Base-by-base conservation (phyloP, 2,113 vertebrate genomes). In the Anser brachyrhynchus region DNA sequence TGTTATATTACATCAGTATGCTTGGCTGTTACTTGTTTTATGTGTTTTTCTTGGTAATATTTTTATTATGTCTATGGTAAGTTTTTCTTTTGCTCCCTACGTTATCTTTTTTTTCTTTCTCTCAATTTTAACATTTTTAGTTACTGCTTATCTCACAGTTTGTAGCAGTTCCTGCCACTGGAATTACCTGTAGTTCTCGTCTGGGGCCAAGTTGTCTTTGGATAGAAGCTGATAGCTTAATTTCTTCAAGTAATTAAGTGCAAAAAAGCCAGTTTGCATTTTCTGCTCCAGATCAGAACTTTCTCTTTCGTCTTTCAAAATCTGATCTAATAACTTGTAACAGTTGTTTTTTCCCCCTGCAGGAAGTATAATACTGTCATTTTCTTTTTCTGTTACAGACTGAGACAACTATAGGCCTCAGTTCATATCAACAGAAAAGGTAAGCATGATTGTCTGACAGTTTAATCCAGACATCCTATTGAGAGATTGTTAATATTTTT, bases 371-470 rank as follows among this genome's bases (percentile, higher is more conserved):
- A 73, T 59, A 16, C 25, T 82, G 25, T 62, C 51, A 49, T 65
- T 72, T 54, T 89, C 91, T 96, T 95, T 49, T 95, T 74, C 29
- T 97, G 96, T 98, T 97, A 61, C 97, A 98, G 98, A 96, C 98
- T 78, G 98, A 98, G 92, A 98, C 98, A 97, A 97, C 98, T 41
- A 96, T 98, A 96, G 98, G 98, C 93, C 98, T 98, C 97, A 96
- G 96, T 97, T 98, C 98, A 43, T 98, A 98, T 97, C 98, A 98
- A 87, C 98, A 98, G 89, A 98, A 98, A 97, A 98, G 98, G 98
- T 98, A 98, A 98, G 97, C 28, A 10, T 75, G 17, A 14, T 41
- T 65, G 87, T 84, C 43, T 72, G 1, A 3, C 86, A 69, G 15
- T 81, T 89, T 65, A 67, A 28, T 37, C 39, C 11, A 49, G 33